Evolutionary conservation across 2,797 vertebrate genomes (phyloP), one percentile per base, ranked within the genome.

Genomic region (Chelidonichthys spinosus): DNA sequence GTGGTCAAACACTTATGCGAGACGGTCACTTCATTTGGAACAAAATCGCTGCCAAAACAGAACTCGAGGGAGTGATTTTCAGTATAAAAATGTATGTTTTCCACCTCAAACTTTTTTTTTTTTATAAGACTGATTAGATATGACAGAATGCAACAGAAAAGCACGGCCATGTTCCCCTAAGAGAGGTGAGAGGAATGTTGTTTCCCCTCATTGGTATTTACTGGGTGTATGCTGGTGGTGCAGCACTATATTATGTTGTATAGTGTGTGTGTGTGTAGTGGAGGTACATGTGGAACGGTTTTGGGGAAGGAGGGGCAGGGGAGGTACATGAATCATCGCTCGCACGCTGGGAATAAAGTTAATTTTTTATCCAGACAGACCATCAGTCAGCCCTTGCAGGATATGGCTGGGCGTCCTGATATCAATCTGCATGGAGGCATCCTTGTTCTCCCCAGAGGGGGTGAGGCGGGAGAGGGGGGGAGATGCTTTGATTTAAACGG

Each of bases 361-460:
- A 81, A 91, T 95, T 93, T 94, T 93, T 93, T 94, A 94, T 92
- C 91, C 83, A 80, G 94, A 92, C 93, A 93, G 84, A 92, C 92
- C 92, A 95, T 95, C 93, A 90, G 83, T 95, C 94, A 94, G 85
- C 65, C 63, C 83, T 85, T 79, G 76, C 89, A 85, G 89, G 90
- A 89, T 88, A 85, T 83, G 78, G 87, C 79, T 60, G 78, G 77
- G 84, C 85, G 87, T 85, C 85, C 89, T 81, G 90, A 94, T 94
- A 94, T 94, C 92, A 94, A 93, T 94, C 93, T 94, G 90, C 79
- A 87, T 82, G 83, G 86, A 87, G 88, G 84, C 86, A 90, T 89
- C 89, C 74, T 86, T 80, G 73, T 84, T 79, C 70, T 93, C 93
- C 91, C 91, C 79, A 87, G 92, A 84, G 92, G 84, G 63, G 70